Percentiles rank a stretch among this genome's conserved stretches.
phyloP scores from a whole-genome alignment of 2,888 invertebrate species.

The Caenorhabditis imperialis region DNA sequence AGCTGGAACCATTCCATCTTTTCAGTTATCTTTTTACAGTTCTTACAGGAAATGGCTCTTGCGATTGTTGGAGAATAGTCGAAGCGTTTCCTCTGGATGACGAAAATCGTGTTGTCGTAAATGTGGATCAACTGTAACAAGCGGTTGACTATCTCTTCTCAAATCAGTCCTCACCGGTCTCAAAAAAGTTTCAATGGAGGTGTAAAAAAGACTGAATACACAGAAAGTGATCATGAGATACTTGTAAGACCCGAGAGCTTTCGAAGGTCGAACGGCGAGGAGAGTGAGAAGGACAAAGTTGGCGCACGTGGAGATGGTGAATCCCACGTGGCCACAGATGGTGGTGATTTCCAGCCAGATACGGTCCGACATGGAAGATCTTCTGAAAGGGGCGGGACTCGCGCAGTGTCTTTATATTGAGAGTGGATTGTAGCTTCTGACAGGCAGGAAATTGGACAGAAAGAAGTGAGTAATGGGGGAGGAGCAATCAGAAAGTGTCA shows the following conservation, averaged over 20 bases:
- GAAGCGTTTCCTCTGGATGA: conserved; percentile 45
- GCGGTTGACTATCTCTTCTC: neutral
- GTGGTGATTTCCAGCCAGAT: conserved; percentile 38
- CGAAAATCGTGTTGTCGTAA: conserved; percentile 45
- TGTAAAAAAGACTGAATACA: conserved; percentile 39
- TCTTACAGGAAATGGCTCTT: conserved; percentile 35
- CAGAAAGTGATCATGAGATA: conserved; percentile 42
- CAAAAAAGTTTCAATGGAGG: conserved; percentile 38
- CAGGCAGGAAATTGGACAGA: no score
- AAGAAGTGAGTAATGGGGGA: no score
- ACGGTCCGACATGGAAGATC: conserved; percentile 35
- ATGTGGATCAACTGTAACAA: conserved; percentile 34
- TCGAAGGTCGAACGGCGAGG: conserved; percentile 2
- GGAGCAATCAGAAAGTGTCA: no score
- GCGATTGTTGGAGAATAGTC: conserved; percentile 20
- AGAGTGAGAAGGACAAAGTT: conserved; percentile 15
- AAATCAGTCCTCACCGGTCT: conserved; percentile 24
- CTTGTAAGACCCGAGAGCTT: conserved; percentile 25
- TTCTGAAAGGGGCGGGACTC: no score
- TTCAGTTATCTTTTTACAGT: no score
- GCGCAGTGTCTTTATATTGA: no score
- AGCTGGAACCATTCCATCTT: no score
- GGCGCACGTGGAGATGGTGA: conserved; percentile 23
- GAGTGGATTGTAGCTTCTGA: no score
- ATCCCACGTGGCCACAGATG: conserved; percentile 18